phyloP scores from a whole-genome alignment of 2,888 invertebrate species.

The Lasioglossum marginatum region DNA sequence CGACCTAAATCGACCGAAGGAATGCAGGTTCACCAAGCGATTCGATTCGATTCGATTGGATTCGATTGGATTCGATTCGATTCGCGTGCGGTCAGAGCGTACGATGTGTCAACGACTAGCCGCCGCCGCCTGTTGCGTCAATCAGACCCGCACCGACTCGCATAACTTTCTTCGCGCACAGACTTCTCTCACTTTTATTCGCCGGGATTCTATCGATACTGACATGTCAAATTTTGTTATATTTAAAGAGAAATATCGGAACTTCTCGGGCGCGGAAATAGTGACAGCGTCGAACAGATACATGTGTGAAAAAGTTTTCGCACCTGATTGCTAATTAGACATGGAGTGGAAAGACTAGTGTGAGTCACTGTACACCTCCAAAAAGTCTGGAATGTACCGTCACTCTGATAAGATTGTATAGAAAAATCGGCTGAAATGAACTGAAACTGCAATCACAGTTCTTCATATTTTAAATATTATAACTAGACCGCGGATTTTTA shows the following conservation, averaged over 20 bases:
- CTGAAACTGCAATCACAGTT: too few species aligned
- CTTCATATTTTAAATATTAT: too few species aligned
- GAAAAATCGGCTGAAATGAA: too few species aligned
- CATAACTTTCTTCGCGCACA: background rate
- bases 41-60: background rate
- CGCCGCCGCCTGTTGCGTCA: background rate
- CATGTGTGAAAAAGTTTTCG: background rate
- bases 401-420: background rate
- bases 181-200: background rate
- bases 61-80: background rate
- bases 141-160: background rate
- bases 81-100: background rate
- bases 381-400: background rate
- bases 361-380: background rate
- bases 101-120: constrained; percentile 2
- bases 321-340: background rate
- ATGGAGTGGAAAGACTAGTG: background rate
- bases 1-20: constrained; percentile 9
- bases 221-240: background rate
- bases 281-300: background rate
- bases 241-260: background rate
- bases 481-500: too few species aligned
- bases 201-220: background rate
- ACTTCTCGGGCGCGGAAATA: background rate
- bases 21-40: background rate